Evolutionary conservation across 2,888 invertebrate genomes (phyloP).

Genomic region (Tigriopus californicus): DNA sequence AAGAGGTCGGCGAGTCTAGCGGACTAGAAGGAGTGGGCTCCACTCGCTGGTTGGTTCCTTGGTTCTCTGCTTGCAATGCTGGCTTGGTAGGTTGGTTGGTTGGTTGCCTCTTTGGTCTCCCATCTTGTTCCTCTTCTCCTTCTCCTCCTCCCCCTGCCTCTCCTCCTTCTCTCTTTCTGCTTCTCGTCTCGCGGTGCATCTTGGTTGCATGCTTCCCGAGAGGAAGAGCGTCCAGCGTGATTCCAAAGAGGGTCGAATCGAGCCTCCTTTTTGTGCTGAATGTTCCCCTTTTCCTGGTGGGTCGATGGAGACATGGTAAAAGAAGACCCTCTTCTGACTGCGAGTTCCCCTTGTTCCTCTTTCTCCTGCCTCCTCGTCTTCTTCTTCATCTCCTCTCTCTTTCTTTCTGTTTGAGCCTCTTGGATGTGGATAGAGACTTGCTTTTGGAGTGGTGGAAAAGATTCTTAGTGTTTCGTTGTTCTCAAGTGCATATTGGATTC

Average conservation of each 20-base stretch:
- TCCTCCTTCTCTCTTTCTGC: background rate
- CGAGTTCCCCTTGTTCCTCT: background rate
- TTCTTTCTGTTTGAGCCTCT: background rate
- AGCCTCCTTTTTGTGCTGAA: no score
- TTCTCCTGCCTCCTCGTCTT: background rate
- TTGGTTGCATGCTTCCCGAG: no score
- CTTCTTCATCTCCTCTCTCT: background rate
- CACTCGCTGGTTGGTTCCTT: no score
- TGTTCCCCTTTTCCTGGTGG: no score
- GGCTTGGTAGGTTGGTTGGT: background rate
- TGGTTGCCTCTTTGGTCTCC: background rate
- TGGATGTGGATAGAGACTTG: background rate
- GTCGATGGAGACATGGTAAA: no score
- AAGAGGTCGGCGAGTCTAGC: no score
- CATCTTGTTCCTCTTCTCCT: constrained; percentile 7
- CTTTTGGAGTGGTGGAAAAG: background rate
- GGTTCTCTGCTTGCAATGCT: no score
- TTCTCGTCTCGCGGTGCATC: background rate
- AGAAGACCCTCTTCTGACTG: no score
- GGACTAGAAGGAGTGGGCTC: no score
- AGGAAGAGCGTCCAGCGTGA: no score
- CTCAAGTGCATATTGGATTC: background rate
- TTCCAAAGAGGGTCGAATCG: no score
- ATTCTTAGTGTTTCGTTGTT: background rate
- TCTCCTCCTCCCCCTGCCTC: constrained; percentile 6